A percentile compares a stretch with the other conserved stretches of the same genome.
phyloP scores from a whole-genome alignment of 2,888 invertebrate genomes.

The Yponomeuta cagnagella region DNA sequence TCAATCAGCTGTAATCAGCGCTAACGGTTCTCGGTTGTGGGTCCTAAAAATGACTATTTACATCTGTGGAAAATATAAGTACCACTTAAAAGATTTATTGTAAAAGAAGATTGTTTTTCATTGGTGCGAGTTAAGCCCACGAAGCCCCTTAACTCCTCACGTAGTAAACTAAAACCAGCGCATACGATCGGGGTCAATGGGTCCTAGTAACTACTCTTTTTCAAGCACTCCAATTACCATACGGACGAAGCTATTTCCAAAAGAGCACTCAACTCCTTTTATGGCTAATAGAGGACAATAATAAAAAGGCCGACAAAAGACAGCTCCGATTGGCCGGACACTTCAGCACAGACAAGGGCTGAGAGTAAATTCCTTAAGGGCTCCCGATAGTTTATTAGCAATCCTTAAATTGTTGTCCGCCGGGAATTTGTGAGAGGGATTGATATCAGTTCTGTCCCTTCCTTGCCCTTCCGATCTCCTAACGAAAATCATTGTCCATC shows the following conservation, averaged over 20 bases:
- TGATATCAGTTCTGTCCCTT: background rate
- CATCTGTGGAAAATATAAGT: too few species aligned
- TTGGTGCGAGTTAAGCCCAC: too few species aligned
- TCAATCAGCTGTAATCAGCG: too few species aligned
- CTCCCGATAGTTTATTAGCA: conserved; percentile 7
- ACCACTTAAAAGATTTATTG: too few species aligned
- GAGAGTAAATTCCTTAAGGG: conserved; percentile 5
- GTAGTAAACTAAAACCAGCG: too few species aligned
- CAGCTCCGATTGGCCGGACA: background rate
- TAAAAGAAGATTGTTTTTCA: too few species aligned
- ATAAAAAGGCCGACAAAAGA: conserved; percentile 1
- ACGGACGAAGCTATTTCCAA: background rate
- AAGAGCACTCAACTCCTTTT: background rate
- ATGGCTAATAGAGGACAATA: background rate
- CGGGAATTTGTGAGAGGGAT: background rate
- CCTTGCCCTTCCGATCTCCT: too few species aligned
- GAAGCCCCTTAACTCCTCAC: too few species aligned
- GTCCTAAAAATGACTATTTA: too few species aligned
- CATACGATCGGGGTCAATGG: too few species aligned
- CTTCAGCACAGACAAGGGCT: background rate
- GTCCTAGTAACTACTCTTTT: background rate
- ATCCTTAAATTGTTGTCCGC: background rate
- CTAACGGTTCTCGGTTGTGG: too few species aligned
- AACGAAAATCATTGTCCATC: too few species aligned
- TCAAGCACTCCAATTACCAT: background rate